Conservation (phyloP, 2,797 vertebrate genomes). For the Hoplostethus mediterraneus region DNA sequence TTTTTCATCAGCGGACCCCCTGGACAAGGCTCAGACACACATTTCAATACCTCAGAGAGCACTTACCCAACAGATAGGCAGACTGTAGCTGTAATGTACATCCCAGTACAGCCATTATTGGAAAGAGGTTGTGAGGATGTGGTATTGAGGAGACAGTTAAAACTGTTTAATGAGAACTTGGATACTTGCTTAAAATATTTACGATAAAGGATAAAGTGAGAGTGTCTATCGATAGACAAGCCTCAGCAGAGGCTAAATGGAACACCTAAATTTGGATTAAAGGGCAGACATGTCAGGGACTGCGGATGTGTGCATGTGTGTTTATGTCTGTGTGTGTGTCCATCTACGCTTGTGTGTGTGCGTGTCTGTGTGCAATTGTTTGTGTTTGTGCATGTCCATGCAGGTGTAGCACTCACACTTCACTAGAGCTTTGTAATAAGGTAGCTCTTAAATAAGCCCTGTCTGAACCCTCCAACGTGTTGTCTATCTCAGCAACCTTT, state of each 20-base stretch:
- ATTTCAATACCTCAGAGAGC: conserved; percentile 81
- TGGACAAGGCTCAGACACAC: conserved; percentile 76
- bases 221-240: conserved; percentile 61
- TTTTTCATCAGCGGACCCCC: conserved; percentile 78
- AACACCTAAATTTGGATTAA: conserved; percentile 78
- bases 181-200: conserved; percentile 78
- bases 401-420: background rate
- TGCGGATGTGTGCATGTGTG: conserved; percentile 28
- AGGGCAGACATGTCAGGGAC: conserved; percentile 34
- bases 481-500: conserved; percentile 80
- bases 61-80: conserved; percentile 77
- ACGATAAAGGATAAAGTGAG: conserved; percentile 71
- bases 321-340: conserved; percentile 16
- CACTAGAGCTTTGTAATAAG: conserved; percentile 47
- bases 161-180: conserved; percentile 78
- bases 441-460: conserved; percentile 63
- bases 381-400: background rate
- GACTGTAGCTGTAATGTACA: conserved; percentile 75
- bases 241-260: conserved; percentile 69
- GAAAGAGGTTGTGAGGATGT: conserved; percentile 73
- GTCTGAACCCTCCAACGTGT: conserved; percentile 61
- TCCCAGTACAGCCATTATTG: conserved; percentile 76
- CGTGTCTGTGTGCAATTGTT: background rate
- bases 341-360: conserved; percentile 6
- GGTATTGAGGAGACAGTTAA: conserved; percentile 74